phyloP scores from a whole-genome alignment of 2,888 invertebrate genomes.

The Drosophila parthenogenetica region DNA sequence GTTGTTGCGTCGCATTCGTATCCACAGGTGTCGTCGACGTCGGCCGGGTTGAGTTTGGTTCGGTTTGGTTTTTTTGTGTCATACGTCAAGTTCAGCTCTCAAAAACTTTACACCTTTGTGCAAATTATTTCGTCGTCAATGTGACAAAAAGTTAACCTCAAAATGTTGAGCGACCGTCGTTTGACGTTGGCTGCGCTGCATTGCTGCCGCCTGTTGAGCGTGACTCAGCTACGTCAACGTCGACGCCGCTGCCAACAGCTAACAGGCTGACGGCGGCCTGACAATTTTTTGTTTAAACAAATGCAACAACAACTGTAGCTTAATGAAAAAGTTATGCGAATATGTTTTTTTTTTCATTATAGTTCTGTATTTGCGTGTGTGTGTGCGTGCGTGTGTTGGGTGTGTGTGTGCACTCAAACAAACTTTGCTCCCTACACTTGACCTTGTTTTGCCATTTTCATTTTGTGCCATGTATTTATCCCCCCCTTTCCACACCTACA shows the following conservation, averaged over 20 bases:
- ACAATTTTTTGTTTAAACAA: conserved; percentile 62
- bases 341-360: conserved; percentile 47
- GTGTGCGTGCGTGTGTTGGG: conserved; percentile 7
- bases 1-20: conserved; percentile 41
- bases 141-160: conserved; percentile 75
- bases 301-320: conserved; percentile 41
- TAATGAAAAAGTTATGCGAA: conserved; percentile 66
- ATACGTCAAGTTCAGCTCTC: conserved; percentile 71
- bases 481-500: neutral
- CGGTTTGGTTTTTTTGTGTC: conserved; percentile 1
- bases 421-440: conserved; percentile 80
- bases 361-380: conserved; percentile 26
- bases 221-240: conserved; percentile 54
- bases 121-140: conserved; percentile 73
- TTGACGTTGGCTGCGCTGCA: neutral
- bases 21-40: conserved; percentile 70
- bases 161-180: conserved; percentile 37
- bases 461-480: conserved; percentile 60
- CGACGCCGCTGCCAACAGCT: conserved; percentile 21
- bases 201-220: conserved; percentile 64
- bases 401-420: conserved; percentile 68
- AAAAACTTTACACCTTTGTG: conserved; percentile 69
- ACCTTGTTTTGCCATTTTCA: conserved; percentile 79
- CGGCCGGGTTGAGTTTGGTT: conserved; percentile 25
- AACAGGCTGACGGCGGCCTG: neutral